Percentiles rank a stretch among this genome's conserved stretches.
Evolutionary conservation across 2,888 invertebrate genomes (phyloP).

Genomic region (Drosophila borborema): DNA sequence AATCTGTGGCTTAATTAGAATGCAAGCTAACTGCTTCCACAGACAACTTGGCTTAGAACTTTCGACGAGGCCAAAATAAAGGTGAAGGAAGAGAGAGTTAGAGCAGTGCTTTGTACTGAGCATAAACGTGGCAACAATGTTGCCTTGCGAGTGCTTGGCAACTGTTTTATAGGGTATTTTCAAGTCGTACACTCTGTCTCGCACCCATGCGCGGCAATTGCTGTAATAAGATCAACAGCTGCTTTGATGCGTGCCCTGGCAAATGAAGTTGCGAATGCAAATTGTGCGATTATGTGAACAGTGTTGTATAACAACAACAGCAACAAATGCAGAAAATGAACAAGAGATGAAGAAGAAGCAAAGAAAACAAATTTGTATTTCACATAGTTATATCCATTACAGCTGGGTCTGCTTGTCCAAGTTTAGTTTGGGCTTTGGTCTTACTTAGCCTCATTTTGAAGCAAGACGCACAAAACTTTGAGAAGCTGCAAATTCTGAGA

Average conservation of each 20-base stretch:
- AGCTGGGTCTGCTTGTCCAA: conserved; percentile 20
- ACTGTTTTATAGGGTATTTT: conserved; percentile 8
- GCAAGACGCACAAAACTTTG: conserved; percentile 3
- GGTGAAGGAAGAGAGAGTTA: neutral
- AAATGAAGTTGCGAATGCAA: conserved; percentile 43
- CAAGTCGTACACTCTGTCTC: neutral
- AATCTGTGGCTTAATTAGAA: conserved; percentile 63
- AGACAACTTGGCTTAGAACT: conserved; percentile 33
- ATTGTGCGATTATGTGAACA: conserved; percentile 34
- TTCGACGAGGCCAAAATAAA: conserved; percentile 33
- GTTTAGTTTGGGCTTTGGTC: conserved; percentile 29
- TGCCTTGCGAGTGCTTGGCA: neutral
- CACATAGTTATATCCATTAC: conserved; percentile 41
- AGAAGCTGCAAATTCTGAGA: neutral
- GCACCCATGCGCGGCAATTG: conserved; percentile 6
- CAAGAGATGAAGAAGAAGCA: neutral
- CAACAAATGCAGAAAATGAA: neutral
- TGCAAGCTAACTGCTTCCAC: conserved; percentile 46
- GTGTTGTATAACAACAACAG: conserved; percentile 7
- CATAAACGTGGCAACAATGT: neutral
- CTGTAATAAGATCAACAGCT: conserved; percentile 30
- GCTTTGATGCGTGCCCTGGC: conserved; percentile 28
- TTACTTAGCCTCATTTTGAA: conserved; percentile 13
- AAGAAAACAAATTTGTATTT: conserved; percentile 32
- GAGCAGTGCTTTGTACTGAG: no score